These are phyloP conservation scores for Solen grandis DNA, from an alignment of 1,140 invertebrate genomes.

Conservation along the genomic window DNA sequence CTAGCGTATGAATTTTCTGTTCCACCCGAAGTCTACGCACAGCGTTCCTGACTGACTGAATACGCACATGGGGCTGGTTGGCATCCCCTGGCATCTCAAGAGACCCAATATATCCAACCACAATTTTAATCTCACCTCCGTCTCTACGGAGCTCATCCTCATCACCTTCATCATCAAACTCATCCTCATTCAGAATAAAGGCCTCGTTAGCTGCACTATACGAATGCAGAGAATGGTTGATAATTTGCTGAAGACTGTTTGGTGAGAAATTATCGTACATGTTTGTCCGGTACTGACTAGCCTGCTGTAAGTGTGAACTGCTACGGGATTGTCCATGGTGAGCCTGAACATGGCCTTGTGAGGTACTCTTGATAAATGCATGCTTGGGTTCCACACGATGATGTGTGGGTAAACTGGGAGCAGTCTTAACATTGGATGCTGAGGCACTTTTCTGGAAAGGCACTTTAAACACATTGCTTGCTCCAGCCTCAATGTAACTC, in stretches of 20 bases:
- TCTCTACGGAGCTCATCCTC: constrained; percentile 58
- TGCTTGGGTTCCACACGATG: constrained; percentile 61
- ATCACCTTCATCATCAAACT: constrained; percentile 44
- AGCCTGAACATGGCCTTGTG: constrained; percentile 47
- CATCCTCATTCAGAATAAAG: constrained; percentile 64
- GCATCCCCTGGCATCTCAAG: constrained; percentile 96
- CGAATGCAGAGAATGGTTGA: constrained; percentile 53
- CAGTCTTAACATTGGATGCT: constrained; percentile 35
- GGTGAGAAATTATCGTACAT: constrained; percentile 52
- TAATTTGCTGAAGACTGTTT: constrained; percentile 48
- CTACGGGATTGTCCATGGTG: background rate
- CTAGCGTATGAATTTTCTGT: constrained; percentile 92
- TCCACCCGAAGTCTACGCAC: constrained; percentile 94
- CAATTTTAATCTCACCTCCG: constrained; percentile 86
- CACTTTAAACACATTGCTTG: constrained; percentile 47
- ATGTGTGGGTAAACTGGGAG: constrained; percentile 45
- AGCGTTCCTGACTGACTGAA: constrained; percentile 88
- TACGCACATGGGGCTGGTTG: constrained; percentile 84
- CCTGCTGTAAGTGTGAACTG: constrained; percentile 8
- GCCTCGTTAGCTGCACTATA: constrained; percentile 64
- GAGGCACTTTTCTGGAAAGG: constrained; percentile 56
- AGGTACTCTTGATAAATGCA: constrained; percentile 63
- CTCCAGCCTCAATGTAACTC: constrained; percentile 48
- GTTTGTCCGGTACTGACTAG: constrained; percentile 28
- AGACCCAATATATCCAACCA: constrained; percentile 96